Evolutionary conservation across 2,113 vertebrate genomes (phyloP), one percentile per base, ranked within the genome.

Genomic region (Meriones unguiculatus): DNA sequence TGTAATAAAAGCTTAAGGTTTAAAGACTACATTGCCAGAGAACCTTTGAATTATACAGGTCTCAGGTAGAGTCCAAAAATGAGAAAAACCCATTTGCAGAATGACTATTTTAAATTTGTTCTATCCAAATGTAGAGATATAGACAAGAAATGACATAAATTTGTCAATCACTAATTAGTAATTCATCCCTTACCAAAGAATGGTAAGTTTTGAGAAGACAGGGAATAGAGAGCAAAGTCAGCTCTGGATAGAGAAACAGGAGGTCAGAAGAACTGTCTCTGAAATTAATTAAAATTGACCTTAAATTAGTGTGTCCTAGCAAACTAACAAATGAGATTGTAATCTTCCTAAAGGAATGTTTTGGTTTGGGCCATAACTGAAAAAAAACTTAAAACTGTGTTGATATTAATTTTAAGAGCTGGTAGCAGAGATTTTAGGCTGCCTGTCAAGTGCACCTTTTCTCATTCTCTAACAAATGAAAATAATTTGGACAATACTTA

Each of bases 151-250:
- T 77, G 30, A 28, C 41, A 93, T 65, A 73, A 2, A 46, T 93
- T 85, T 90, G 67, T 72, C 90, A 96, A 64, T 62, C 30, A 30
- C 38, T 52, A 86, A 57, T 92, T 89, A 89, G 78, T 62, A 95
- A 69, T 89, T 88, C n/a, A 73, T 67, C 92, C 38, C 86, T 95
- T 77, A 14, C 59, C 17, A 76, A 93, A 89, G 78, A 95, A 52
- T 95, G 62, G 32, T 46, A 32, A 86, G 41, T 73, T 50, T 46
- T 94, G 46, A 89, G 18, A 94, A 84, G 50, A 82, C 46, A 95
- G 54, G 52, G 32, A 54, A 75, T 67, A 52, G 30, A 14, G 30
- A 64, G 41, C 73, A 69, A 52, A 78, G 30, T 78, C 38, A 67
- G 59, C 2, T 38, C n/a, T 80, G 13, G 46, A 85, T 46, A 62